Conservation (phyloP, 35 echinoderm and acorn worm species). For the Acanthaster planci region DNA sequence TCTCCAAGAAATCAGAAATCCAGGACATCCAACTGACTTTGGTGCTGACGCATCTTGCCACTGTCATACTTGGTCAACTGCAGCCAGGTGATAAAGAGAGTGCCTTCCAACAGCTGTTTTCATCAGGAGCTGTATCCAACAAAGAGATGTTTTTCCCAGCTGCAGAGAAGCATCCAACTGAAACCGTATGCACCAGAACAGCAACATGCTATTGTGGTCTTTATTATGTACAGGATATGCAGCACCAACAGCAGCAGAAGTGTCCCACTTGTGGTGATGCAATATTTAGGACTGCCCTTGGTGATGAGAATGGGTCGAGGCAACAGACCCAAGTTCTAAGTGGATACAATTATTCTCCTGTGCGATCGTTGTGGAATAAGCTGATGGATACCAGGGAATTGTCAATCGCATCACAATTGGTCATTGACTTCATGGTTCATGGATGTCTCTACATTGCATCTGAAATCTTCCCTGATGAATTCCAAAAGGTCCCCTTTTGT, state of each 20-base stretch:
- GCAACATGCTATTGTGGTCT: background rate
- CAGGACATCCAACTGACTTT: constrained; percentile 8
- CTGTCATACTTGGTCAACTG: background rate
- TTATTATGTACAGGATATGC: background rate
- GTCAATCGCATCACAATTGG: background rate
- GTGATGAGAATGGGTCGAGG: background rate
- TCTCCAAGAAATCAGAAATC: background rate
- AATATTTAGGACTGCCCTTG: background rate
- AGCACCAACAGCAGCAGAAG: background rate
- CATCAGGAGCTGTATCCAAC: background rate
- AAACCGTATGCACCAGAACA: background rate
- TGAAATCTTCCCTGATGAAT: background rate
- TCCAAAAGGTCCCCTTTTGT: background rate
- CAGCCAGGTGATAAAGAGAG: background rate
- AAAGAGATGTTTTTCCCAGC: background rate
- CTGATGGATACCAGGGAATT: background rate
- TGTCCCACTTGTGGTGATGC: background rate
- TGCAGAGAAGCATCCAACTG: background rate
- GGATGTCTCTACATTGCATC: background rate
- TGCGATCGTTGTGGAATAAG: background rate
- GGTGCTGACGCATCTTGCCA: constrained; percentile 17
- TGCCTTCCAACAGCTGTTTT: background rate
- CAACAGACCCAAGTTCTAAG: background rate
- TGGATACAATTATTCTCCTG: constrained; percentile 11
- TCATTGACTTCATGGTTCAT: constrained; percentile 17